Conservation (phyloP, 2,888 invertebrate genomes). For the Synanthedon tipuliformis region DNA sequence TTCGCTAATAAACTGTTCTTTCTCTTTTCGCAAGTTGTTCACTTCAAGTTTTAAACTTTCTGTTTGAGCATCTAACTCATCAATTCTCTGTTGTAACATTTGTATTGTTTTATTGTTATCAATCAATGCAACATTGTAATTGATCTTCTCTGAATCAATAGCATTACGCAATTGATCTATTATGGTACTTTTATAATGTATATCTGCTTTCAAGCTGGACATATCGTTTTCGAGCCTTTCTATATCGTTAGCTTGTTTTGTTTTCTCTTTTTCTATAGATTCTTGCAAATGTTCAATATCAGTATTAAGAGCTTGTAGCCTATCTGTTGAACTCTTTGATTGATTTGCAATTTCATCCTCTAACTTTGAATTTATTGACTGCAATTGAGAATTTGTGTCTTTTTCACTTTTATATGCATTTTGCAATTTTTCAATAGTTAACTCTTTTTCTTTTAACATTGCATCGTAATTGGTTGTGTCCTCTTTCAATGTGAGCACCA, state of each 20-base stretch:
- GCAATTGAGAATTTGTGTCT: background rate
- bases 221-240: background rate
- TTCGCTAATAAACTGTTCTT: constrained; percentile 18
- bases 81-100: background rate
- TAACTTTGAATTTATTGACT: background rate
- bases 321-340: background rate
- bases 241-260: background rate
- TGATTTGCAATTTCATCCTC: background rate
- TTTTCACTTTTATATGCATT: constrained; percentile 1
- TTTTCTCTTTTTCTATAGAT: background rate
- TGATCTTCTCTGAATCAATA: background rate
- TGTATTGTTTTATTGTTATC: background rate
- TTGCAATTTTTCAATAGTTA: constrained; percentile 27
- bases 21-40: constrained; percentile 28
- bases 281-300: background rate
- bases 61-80: constrained; percentile 7
- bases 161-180: background rate
- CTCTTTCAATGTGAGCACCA: constrained; percentile 9
- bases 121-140: background rate
- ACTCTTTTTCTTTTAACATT: constrained; percentile 29
- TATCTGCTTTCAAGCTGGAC: background rate
- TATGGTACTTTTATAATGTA: background rate
- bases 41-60: constrained; percentile 15
- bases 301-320: background rate
- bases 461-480: constrained; percentile 30